Conservation (phyloP, 2,113 vertebrate species). For the Microcebus jonahi region DNA sequence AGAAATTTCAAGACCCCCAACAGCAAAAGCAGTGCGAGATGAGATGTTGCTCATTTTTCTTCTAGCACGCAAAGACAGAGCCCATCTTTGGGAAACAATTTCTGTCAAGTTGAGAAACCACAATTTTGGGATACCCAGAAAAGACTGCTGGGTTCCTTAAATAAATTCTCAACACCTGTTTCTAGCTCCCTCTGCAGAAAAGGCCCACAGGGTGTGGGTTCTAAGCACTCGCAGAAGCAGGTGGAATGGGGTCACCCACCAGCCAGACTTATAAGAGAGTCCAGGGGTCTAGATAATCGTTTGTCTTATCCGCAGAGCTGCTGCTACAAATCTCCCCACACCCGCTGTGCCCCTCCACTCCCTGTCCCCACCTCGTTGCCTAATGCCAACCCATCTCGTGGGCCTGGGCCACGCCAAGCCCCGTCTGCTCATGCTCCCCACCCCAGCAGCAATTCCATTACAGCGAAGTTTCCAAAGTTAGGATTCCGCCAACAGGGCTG, state of each 20-base stretch:
- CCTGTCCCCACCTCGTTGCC: neutral
- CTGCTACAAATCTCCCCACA: neutral
- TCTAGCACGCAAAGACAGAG: neutral
- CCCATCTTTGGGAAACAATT: slow-evolving; percentile 50
- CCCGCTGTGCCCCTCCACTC: neutral
- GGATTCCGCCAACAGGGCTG: slow-evolving; percentile 84
- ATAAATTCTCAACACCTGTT: slow-evolving; percentile 46
- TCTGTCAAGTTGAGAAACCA: slow-evolving; percentile 21
- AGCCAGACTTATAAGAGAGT: neutral
- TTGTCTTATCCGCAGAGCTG: neutral
- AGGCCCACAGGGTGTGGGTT: neutral
- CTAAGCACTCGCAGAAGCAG: neutral
- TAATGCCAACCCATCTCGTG: neutral
- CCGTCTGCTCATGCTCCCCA: neutral
- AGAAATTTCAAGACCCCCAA: slow-evolving; percentile 38
- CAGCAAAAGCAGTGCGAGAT: slow-evolving; percentile 5
- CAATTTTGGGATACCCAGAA: slow-evolving; percentile 55
- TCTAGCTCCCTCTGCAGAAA: slow-evolving; percentile 36
- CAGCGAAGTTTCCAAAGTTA: slow-evolving; percentile 82
- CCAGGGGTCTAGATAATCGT: no score
- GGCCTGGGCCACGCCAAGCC: neutral
- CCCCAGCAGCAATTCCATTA: slow-evolving; percentile 46
- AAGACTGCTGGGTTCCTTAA: slow-evolving; percentile 51
- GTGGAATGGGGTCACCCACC: neutral
- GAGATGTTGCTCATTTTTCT: neutral